Base-by-base conservation (phyloP, 1,140 invertebrate species). In the Drosophila sechellia region DNA sequence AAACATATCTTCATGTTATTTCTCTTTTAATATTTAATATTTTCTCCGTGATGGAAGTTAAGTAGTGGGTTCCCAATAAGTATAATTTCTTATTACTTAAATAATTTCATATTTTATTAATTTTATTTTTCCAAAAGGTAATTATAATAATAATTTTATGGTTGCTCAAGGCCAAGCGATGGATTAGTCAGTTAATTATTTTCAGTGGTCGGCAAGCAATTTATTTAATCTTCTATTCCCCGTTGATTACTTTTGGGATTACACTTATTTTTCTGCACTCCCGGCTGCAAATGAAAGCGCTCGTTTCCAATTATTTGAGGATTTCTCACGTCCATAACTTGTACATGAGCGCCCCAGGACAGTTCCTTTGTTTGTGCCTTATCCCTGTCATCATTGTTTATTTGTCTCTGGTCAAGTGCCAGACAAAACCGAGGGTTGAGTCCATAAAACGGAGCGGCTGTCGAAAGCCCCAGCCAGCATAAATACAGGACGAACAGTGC, bases 311-410 rank as follows among this genome's bases (percentile, higher is more conserved):
- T 70, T 70, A 70, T 70, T 57, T 59, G 31, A 40, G 53, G 48
- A 39, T 58, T 72, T 72, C 56, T 58, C 70, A 73, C 46, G 68
- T 73, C 55, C 40, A 63, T 42, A 61, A 63, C 37, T 52, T 31
- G 50, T 39, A 50, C 50, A 49, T 69, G 45, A 71, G 66, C 60
- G 22, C 49, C 59, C 43, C 35, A 42, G 46, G 59, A 25, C 43
- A 11, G 3, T 10, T 73, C 70, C 69, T 37, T 50, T 64, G 59
- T 54, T 49, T 42, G 46, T 40, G 48, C 43, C 48, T 48, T 69
- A 77, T 45, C 49, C 73, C 73, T 77, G 72, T 77, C 63, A 77
- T 77, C 73, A 69, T 61, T 81, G 83, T 86, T 86, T 81, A 87
- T 86, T 71, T 79, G 61, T 10, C 45, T 72, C 75, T 83, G 71